Base-by-base conservation (phyloP, 2,797 vertebrate species). In the Hippocampus kuda region DNA sequence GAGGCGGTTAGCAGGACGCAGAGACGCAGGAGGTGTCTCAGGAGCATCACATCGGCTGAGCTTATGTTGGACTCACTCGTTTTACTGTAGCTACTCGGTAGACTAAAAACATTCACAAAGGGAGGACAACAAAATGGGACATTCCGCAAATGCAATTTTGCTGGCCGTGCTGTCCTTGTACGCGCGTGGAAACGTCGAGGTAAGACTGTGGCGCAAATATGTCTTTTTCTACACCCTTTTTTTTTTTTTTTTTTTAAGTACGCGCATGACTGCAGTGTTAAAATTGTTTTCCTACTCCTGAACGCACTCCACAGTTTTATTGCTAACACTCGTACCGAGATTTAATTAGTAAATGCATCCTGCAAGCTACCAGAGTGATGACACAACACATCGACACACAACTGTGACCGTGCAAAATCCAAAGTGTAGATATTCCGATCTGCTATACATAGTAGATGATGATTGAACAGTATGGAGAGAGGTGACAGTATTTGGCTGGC, bases 131-230 rank as follows among this genome's bases (percentile, higher is more conserved):
- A 88, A 83, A 85, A 92, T 92, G 91, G 90, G 89, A 87, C 88
- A 82, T 86, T 89, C 81, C 79, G 83, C 83, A 81, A 82, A 88
- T 71, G 80, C 86, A 65, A 70, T 90, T 73, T 76, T 91, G 77
- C 82, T 91, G 87, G 87, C 89, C 73, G 81, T 89, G 66, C 79
- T 92, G 88, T 89, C 87, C 86, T 86, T 70, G 65, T 88, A 81
- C 83, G 80, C 81, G 70, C 85, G 86, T 87, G 82, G 72, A 77
- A 84, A 87, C 84, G 87, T 83, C 84, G 88, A 91, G 91, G 91
- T 92, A 90, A 90, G 91, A 81, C 22, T 38, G 71, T 80, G 72
- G 70, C 72, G 83, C 79, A 77, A 38, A 22, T 69, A 68, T 20
- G 26, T 16, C 2, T 60, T 15, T 63, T 8, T 38, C 34, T 38